phyloP scores from a whole-genome alignment of 2,113 vertebrate species.

The Felis catus region F.catus_Fca126_mat1.0 CM031418.1:140584501-140585000 shows the following conservation, averaged over 20 bases:
- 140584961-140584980: fast-evolving
- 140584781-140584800: fast-evolving
- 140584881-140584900: background rate
- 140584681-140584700: too few relatives aligned
- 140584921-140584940: background rate
- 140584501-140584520: fast-evolving
- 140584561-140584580: too few relatives aligned
- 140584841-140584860: background rate
- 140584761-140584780: background rate
- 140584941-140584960: fast-evolving
- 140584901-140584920: fast-evolving
- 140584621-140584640: background rate
- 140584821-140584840: fast-evolving
- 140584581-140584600: too few relatives aligned
- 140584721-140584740: too few relatives aligned
- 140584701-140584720: fast-evolving
- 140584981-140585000: fast-evolving
- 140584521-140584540: too few relatives aligned
- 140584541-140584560: too few relatives aligned
- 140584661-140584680: background rate
- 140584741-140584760: too few relatives aligned
- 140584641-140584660: background rate
- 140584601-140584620: too few relatives aligned
- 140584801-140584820: fast-evolving
- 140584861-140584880: fast-evolving